A percentile compares a stretch with the other conserved stretches of the same genome.
phyloP scores from a whole-genome alignment of 2,113 vertebrate species.

The Danionella cerebrum region DNA sequence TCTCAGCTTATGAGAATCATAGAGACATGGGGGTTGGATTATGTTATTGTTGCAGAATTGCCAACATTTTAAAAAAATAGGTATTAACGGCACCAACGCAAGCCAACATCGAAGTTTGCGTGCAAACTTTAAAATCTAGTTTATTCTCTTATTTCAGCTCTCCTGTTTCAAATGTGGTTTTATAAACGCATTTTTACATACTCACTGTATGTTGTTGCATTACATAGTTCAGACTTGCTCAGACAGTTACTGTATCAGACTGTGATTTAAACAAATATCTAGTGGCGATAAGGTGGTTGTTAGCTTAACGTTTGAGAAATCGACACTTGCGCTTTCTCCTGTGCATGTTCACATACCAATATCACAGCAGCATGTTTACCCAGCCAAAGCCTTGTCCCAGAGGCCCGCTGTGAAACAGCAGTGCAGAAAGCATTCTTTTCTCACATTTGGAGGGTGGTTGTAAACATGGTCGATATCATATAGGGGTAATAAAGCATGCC shows the following conservation, averaged over 20 bases:
- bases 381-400: neutral
- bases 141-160: too few relatives aligned
- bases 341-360: conserved; percentile 1
- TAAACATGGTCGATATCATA: neutral
- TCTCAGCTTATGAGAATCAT: too few relatives aligned
- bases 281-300: neutral
- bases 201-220: too few relatives aligned
- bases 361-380: neutral
- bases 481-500: neutral
- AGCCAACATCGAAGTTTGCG: too few relatives aligned
- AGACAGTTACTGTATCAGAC: neutral
- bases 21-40: too few relatives aligned
- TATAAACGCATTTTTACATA: neutral
- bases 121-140: too few relatives aligned
- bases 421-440: too few relatives aligned
- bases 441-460: neutral
- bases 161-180: neutral
- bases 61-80: too few relatives aligned
- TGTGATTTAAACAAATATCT: neutral
- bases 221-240: neutral
- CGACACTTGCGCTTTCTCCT: neutral
- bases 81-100: too few relatives aligned
- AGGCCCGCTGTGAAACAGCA: neutral
- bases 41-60: too few relatives aligned
- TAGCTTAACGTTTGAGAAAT: neutral